These are phyloP conservation scores for Alentia gelatinosa DNA, from an alignment of 2,888 invertebrate genomes.

Conservation along the genomic window DNA sequence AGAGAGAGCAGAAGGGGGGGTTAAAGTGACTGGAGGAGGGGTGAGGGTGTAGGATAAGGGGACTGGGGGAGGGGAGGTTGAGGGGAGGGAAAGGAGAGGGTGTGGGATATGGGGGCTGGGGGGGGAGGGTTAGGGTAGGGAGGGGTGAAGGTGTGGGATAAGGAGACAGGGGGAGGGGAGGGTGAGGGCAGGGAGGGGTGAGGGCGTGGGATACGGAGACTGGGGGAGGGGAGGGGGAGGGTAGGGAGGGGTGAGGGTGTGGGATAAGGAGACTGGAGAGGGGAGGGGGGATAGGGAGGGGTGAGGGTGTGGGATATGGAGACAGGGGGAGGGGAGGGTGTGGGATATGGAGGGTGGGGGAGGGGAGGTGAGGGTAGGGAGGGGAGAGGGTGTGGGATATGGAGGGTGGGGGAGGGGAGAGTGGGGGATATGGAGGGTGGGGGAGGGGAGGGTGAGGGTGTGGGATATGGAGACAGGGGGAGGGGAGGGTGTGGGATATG, in stretches of 20 bases:
- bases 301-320: neutral
- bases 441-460: neutral
- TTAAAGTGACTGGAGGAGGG: too few relatives aligned
- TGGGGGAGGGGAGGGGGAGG: too few relatives aligned
- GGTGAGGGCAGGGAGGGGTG: too few relatives aligned
- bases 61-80: neutral
- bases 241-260: too few relatives aligned
- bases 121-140: neutral
- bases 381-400: neutral
- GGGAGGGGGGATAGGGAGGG: neutral
- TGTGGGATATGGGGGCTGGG: neutral
- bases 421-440: neutral
- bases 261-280: neutral
- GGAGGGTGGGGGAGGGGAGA: neutral
- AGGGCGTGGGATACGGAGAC: too few relatives aligned
- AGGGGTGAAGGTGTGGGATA: neutral
- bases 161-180: too few relatives aligned
- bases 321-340: neutral
- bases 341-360: neutral
- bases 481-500: neutral
- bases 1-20: too few relatives aligned
- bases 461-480: neutral
- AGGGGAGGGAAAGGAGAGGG: neutral
- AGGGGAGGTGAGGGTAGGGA: neutral
- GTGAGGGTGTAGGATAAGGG: neutral